These are phyloP conservation scores for Hemicentrotus pulcherrimus DNA, from an alignment of 35 echinoderm and acorn worm genomes.

Conservation along the genomic window DNA sequence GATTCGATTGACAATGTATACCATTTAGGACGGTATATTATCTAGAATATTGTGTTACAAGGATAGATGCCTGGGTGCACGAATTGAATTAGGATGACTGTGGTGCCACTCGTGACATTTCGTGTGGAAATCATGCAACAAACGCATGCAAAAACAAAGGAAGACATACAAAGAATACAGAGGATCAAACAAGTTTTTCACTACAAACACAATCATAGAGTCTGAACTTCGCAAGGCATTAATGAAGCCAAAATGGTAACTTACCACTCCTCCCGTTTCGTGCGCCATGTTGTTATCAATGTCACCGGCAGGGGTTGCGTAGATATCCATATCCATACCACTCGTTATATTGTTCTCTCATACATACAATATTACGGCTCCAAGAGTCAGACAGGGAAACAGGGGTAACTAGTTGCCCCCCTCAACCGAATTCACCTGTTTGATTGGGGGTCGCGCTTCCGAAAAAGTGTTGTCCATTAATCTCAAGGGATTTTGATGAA, in stretches of 20 bases:
- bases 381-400: neutral
- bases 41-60: no score
- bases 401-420: neutral
- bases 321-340: slow-evolving; percentile 20
- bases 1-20: no score
- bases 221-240: neutral
- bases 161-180: neutral
- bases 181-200: neutral
- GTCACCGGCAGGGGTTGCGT: slow-evolving; percentile 23
- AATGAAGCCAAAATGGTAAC: neutral
- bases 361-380: neutral
- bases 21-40: no score
- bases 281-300: slow-evolving; percentile 19
- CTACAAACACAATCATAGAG: neutral
- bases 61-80: neutral
- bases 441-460: neutral
- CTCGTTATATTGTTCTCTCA: neutral
- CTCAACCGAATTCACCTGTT: neutral
- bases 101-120: neutral
- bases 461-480: neutral
- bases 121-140: neutral
- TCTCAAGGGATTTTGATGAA: neutral
- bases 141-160: neutral
- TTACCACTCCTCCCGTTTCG: neutral
- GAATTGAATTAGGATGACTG: neutral